Evolutionary conservation across 2,797 vertebrate genomes (phyloP).

Genomic region (Coluber constrictor): DNA sequence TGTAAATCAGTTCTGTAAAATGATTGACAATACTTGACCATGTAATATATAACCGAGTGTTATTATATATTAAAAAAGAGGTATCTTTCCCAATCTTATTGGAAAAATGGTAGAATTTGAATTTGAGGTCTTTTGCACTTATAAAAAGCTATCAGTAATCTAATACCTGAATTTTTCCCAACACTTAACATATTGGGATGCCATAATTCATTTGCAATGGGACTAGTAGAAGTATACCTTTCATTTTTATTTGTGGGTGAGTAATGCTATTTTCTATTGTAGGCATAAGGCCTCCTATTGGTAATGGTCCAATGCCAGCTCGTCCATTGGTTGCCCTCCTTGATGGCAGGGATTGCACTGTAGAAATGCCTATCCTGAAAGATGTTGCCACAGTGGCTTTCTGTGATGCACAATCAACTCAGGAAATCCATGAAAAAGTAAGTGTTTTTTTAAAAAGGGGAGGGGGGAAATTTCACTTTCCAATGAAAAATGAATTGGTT

Average conservation of each 20-base stretch:
- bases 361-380: conserved; percentile 88
- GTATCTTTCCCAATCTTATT: not conserved
- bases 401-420: conserved; percentile 88
- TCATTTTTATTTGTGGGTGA: not conserved
- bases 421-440: conserved; percentile 91
- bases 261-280: conserved; percentile 12
- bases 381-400: conserved; percentile 89
- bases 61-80: not conserved
- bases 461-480: not conserved
- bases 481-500: not conserved
- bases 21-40: not conserved
- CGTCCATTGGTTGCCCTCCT: conserved; percentile 82
- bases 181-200: not conserved
- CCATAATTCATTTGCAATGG: not conserved
- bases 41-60: not conserved
- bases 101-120: not conserved
- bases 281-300: conserved; percentile 87
- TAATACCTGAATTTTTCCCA: not conserved
- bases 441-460: not conserved
- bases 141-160: not conserved
- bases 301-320: conserved; percentile 86
- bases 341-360: conserved; percentile 84
- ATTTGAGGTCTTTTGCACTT: not conserved
- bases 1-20: not conserved
- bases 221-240: not conserved